Percentiles rank a stretch among this genome's conserved stretches.
phyloP scores from a whole-genome alignment of 2,113 vertebrate species.

The Sterna hirundo region DNA sequence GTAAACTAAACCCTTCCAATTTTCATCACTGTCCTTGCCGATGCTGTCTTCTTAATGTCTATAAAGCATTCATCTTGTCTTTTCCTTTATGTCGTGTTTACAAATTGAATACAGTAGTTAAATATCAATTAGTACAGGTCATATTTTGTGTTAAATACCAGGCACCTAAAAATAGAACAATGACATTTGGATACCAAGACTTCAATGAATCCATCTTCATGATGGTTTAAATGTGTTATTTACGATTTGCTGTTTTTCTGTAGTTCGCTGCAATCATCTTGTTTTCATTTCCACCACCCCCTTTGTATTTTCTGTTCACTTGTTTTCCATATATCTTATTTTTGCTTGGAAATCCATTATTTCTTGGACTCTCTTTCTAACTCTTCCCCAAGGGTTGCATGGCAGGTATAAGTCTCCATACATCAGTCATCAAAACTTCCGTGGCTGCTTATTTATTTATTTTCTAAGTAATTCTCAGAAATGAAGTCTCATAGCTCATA shows the following conservation, averaged over 20 bases:
- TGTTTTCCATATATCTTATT: neutral
- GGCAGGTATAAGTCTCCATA: neutral
- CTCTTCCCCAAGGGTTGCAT: neutral
- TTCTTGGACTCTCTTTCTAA: neutral
- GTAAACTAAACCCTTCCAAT: conserved; percentile 37
- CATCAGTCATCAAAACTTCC: neutral
- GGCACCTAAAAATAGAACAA: conserved; percentile 31
- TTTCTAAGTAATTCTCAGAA: neutral
- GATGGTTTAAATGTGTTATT: conserved; percentile 28
- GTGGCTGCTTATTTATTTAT: neutral
- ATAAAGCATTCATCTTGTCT: conserved; percentile 17
- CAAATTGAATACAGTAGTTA: conserved; percentile 56
- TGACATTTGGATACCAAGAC: conserved; percentile 40
- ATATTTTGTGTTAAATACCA: conserved; percentile 60
- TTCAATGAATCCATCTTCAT: conserved; percentile 17
- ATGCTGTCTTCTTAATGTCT: neutral
- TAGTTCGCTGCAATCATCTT: neutral
- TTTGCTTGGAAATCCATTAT: conserved; percentile 25
- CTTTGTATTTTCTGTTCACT: neutral
- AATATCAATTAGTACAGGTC: conserved; percentile 65
- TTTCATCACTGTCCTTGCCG: conserved; percentile 54
- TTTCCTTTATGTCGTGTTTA: conserved; percentile 42
- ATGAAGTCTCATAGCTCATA: conserved; percentile 19
- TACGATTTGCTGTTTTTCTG: neutral
- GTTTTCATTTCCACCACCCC: neutral